Conservation (phyloP, 1,140 invertebrate genomes). For the Babylonia areolata region DNA sequence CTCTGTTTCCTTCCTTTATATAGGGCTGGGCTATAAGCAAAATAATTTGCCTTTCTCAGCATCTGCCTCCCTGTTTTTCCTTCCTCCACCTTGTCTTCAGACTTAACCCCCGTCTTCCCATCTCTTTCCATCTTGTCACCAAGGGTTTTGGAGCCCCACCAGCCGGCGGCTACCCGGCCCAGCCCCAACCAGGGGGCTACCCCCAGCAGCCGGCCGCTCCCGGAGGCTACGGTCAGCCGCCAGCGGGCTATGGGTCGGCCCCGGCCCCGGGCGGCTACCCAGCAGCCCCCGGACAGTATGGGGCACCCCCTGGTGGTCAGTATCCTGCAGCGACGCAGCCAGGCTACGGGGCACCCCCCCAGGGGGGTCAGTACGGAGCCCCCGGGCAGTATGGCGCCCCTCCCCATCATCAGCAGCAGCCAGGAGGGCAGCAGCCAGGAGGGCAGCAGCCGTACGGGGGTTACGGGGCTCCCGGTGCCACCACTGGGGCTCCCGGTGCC, state of each 20-base stretch:
- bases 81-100: too few relatives aligned
- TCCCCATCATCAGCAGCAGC: too few relatives aligned
- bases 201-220: background rate
- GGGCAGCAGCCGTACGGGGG: conserved; percentile 33
- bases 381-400: background rate
- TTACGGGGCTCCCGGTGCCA: conserved; percentile 1
- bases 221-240: conserved; percentile 31
- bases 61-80: too few relatives aligned
- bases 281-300: conserved; percentile 22
- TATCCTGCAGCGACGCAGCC: background rate
- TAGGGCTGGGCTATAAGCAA: too few relatives aligned
- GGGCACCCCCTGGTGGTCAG: conserved; percentile 31
- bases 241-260: conserved; percentile 45
- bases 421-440: conserved; percentile 31
- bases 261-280: conserved; percentile 43
- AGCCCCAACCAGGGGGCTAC: conserved; percentile 29
- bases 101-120: too few relatives aligned
- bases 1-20: too few relatives aligned
- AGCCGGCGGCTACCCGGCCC: conserved; percentile 17
- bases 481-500: background rate
- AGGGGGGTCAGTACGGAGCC: conserved; percentile 28
- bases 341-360: conserved; percentile 9
- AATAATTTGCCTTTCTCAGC: too few relatives aligned
- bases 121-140: background rate
- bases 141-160: background rate